Conservation (phyloP, 2,888 invertebrate genomes). For the Atherix ibis region DNA sequence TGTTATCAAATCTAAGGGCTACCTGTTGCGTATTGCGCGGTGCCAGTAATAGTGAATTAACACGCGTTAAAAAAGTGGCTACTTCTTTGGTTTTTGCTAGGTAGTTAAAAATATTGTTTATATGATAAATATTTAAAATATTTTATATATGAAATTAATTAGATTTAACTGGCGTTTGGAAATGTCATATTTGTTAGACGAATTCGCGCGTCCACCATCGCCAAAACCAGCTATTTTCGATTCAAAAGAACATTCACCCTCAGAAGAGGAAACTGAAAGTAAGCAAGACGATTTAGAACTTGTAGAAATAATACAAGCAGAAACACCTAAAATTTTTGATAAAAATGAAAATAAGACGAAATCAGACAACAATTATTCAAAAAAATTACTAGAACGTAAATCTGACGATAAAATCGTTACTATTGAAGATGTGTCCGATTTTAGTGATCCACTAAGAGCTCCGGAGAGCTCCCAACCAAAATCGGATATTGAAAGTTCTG, state of each 20-base stretch:
- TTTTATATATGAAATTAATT: no score
- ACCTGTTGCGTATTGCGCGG: slow-evolving; percentile 82
- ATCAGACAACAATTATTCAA: slow-evolving; percentile 1
- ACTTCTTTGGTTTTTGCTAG: slow-evolving; percentile 53
- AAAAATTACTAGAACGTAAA: slow-evolving; percentile 20
- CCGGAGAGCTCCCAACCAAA: slow-evolving; percentile 25
- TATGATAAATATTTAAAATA: no score
- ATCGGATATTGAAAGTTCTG: slow-evolving; percentile 27
- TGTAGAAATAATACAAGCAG: not conserved
- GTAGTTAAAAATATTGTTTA: no score
- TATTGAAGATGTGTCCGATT: slow-evolving; percentile 40
- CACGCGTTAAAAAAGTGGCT: slow-evolving; percentile 67
- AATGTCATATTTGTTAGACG: slow-evolving; percentile 75
- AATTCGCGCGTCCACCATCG: slow-evolving; percentile 59
- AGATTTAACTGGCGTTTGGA: slow-evolving; percentile 86
- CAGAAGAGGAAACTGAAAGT: slow-evolving; percentile 11
- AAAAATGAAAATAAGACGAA: slow-evolving; percentile 20
- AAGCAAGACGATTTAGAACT: slow-evolving; percentile 4
- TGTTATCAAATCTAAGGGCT: slow-evolving; percentile 67
- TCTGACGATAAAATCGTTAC: slow-evolving; percentile 40
- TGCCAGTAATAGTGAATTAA: slow-evolving; percentile 55
- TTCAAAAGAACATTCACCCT: slow-evolving; percentile 29
- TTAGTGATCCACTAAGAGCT: slow-evolving; percentile 66
- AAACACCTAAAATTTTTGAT: not conserved
- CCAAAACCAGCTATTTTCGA: slow-evolving; percentile 37